A percentile compares a stretch with the other conserved stretches of the same genome.
Evolutionary conservation across 2,888 invertebrate species (phyloP).

Genomic region (Gymnoscelis rufifasciata): DNA sequence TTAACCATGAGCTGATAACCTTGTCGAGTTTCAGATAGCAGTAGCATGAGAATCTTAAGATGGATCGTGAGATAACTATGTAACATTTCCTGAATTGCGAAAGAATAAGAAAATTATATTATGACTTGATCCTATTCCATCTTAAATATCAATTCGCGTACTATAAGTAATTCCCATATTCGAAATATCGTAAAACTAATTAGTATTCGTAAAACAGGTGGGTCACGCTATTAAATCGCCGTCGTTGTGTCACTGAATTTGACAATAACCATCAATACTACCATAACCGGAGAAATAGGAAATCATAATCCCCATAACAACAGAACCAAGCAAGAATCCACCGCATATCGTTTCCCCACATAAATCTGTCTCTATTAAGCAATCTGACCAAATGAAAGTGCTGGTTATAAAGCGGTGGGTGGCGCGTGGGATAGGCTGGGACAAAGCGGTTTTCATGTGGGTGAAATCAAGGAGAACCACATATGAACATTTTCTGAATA

Average conservation of each 20-base stretch:
- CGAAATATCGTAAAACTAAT: no score
- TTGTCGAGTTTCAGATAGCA: constrained; percentile 17
- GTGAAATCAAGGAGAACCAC: constrained; percentile 63
- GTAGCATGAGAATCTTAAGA: constrained; percentile 3
- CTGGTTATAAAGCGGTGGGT: constrained; percentile 50
- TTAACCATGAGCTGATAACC: constrained; percentile 22
- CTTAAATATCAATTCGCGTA: no score
- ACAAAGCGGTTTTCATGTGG: constrained; percentile 49
- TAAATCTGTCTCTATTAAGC: constrained; percentile 53
- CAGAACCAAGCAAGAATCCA: constrained; percentile 4
- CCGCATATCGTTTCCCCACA: constrained; percentile 41
- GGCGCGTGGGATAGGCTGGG: constrained; percentile 58
- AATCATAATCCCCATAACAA: constrained; percentile 3
- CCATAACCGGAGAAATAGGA: background rate
- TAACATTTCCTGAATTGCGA: background rate
- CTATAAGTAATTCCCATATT: no score
- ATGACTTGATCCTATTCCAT: background rate
- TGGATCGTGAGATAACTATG: background rate
- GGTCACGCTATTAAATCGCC: background rate
- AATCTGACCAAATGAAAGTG: constrained; percentile 65
- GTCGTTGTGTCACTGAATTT: background rate
- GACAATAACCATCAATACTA: background rate
- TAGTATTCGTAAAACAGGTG: background rate
- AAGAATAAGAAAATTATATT: background rate
- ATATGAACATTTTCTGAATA: constrained; percentile 29